Percentiles rank a stretch among this genome's conserved stretches.
Evolutionary conservation across 1,140 invertebrate species (phyloP).

Genomic region (Drepana arcuata): DNA sequence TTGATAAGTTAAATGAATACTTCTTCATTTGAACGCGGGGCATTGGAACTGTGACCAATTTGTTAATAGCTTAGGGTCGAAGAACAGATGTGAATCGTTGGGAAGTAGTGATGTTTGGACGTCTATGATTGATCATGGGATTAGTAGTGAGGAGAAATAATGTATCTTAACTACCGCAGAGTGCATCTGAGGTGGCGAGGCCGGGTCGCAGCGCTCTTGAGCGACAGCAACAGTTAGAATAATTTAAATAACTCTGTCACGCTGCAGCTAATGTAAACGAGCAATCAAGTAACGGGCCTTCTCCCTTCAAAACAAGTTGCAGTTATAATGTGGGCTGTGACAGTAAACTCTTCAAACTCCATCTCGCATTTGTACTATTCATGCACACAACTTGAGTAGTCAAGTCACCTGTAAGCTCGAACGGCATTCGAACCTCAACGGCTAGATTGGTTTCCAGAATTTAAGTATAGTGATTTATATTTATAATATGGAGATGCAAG

Average conservation of each 20-base stretch:
- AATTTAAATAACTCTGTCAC: conserved; percentile 53
- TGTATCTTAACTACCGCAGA: neutral
- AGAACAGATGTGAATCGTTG: no score
- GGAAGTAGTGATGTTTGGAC: no score
- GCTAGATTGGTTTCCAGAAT: conserved; percentile 2
- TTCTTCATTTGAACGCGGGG: neutral
- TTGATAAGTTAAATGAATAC: no score
- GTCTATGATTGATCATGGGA: no score
- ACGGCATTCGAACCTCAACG: neutral
- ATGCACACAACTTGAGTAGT: conserved; percentile 17
- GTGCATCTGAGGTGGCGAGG: conserved; percentile 11
- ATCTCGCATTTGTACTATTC: conserved; percentile 5
- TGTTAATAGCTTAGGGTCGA: no score
- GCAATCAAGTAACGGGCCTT: conserved; percentile 35
- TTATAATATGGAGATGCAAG: conserved; percentile 30
- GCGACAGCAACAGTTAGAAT: conserved; percentile 45
- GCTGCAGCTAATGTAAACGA: conserved; percentile 30
- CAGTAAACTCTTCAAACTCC: conserved; percentile 8
- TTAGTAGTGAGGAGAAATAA: neutral
- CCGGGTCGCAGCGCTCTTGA: conserved; percentile 28
- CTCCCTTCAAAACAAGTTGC: conserved; percentile 23
- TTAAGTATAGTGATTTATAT: conserved; percentile 23
- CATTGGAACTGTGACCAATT: neutral
- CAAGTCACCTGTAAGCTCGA: no score
- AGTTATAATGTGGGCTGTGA: neutral